Percentiles rank a stretch among this genome's conserved stretches.
These are phyloP conservation scores for Littorina saxatilis DNA, from an alignment of 1,140 invertebrate species.

Conservation along the genomic window DNA sequence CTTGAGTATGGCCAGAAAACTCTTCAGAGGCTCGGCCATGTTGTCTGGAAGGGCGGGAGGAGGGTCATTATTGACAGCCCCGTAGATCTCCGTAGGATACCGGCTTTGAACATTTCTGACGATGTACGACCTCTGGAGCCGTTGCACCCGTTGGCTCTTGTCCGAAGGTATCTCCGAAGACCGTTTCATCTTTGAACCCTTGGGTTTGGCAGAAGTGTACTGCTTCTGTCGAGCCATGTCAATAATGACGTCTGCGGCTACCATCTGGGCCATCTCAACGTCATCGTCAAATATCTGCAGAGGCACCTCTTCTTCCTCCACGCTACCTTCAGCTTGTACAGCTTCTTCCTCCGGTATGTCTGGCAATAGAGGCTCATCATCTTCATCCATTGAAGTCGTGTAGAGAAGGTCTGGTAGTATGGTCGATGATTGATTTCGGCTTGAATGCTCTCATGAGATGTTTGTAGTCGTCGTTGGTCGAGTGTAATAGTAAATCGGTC, in stretches of 20 bases:
- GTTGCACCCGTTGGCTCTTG: not conserved
- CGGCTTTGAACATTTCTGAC: not conserved
- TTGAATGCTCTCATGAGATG: constrained; percentile 11
- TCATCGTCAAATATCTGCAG: too few species aligned
- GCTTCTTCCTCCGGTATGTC: too few species aligned
- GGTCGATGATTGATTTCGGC: not conserved
- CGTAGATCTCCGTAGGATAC: constrained; percentile 23
- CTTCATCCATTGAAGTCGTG: not conserved
- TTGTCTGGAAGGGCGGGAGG: not conserved
- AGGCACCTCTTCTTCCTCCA: too few species aligned
- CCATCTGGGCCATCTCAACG: too few species aligned
- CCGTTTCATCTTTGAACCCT: not conserved
- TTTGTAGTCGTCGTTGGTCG: constrained; percentile 12
- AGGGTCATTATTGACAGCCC: not conserved
- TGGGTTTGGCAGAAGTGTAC: not conserved
- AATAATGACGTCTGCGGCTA: too few species aligned
- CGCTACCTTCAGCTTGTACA: too few species aligned
- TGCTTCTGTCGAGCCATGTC: too few species aligned
- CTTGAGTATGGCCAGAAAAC: not conserved
- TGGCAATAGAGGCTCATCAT: too few species aligned
- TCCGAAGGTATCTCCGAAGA: too few species aligned
- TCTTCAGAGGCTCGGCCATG: not conserved
- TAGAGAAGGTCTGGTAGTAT: not conserved
- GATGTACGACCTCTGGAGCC: constrained; percentile 8
- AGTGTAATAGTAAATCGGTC: constrained; percentile 27